Evolutionary conservation across 30 jellyfish, hydroid and myxozoan species (phyloP), one percentile per base, ranked within the genome.

Genomic region (Hydractinia echinata): DNA sequence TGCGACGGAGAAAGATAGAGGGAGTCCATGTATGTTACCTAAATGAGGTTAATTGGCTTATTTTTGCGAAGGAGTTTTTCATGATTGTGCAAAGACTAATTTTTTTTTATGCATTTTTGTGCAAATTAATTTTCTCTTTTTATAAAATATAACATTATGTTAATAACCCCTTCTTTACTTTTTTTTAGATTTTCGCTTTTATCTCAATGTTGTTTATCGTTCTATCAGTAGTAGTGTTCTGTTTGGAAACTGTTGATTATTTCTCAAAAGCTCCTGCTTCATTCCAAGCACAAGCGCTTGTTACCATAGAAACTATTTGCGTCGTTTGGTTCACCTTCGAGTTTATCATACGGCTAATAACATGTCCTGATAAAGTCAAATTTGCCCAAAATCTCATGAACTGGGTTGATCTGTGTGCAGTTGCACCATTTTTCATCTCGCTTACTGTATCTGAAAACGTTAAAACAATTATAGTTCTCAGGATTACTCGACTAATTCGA

Each of bases 361-460:
- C 79, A 78, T 71, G 87, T 48, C 88, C 90, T 30, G 88, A 81
- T 72, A 90, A 85, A 60, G 14, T 68, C 52, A 79, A 83, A 20
- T 90, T 90, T 19, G 62, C 85, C 81, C 81, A 85, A 61, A 72
- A 89, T 11, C 84, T 71, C 20, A 85, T 90, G 95, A 90, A 90
- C 81, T 90, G 97, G 97, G 80, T 90, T 49, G 97, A 90, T 61
- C 70, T 90, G 11, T 84, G 97, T 60, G 97, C 97, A 79, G 79
- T 90, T 30, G 85, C 81, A 71, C 97, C 97, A 19, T 90, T 90
- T 71, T 81, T 85, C 61, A 89, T 90, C 15, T 94, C 89, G 56
- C 69, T 90, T 18, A 79, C 77, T 73, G 84, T 90, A 20, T 69
- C 60, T 55, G 83, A 81, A 60, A 81, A 85, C 70, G 95, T 90